Evolutionary conservation across 1,140 invertebrate species (phyloP).

Genomic region (Sarcophaga bullata): DNA sequence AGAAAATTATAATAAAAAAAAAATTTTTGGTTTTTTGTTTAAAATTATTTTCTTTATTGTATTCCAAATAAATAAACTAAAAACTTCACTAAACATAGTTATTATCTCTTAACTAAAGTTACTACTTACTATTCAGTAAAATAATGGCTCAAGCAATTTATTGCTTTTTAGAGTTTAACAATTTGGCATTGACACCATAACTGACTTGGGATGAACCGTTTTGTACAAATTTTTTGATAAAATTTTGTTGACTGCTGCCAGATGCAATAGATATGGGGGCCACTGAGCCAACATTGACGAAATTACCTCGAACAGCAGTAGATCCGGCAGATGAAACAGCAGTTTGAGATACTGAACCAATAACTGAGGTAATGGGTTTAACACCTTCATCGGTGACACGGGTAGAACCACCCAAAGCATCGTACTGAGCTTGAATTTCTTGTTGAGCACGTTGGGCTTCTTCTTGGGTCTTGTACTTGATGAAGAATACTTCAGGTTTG

Average conservation of each 20-base stretch:
- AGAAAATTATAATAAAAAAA: no score
- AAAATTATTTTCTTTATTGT: no score
- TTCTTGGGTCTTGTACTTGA: conserved; percentile 54
- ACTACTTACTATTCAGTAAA: no score
- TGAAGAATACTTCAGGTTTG: neutral
- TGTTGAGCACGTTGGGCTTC: conserved; percentile 65
- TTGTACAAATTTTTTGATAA: neutral
- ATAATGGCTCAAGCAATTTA: no score
- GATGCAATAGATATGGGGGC: no score
- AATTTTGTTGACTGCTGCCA: neutral
- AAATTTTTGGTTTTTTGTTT: no score
- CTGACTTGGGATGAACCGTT: conserved; percentile 35
- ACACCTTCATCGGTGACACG: conserved; percentile 62
- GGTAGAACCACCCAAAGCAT: conserved; percentile 59
- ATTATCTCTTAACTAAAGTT: no score
- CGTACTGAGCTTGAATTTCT: conserved; percentile 63
- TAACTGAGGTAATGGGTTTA: conserved; percentile 57
- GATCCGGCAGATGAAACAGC: neutral
- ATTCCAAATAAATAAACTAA: no score
- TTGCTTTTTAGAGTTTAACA: no score
- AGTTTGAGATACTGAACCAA: conserved; percentile 27
- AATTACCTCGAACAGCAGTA: neutral
- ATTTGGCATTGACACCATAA: conserved; percentile 42
- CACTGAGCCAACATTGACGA: neutral
- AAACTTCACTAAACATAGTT: no score